Evolutionary conservation across 37 sponge, comb jelly and placozoan genomes (phyloP), one percentile per base, ranked within the genome.

Genomic region (Halisarca cf. caerulea): DNA sequence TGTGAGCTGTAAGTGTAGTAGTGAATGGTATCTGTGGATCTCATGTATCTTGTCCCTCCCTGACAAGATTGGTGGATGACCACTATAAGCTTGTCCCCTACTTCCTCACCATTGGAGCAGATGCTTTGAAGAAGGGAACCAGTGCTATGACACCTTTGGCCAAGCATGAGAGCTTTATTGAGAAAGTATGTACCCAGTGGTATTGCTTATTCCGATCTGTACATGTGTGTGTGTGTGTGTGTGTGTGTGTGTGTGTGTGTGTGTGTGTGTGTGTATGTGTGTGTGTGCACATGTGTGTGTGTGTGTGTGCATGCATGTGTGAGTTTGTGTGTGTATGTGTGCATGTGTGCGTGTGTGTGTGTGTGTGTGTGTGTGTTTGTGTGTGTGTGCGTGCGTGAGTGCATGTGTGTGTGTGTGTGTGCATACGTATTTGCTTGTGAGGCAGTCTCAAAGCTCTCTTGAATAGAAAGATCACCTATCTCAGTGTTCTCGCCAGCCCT

Each of bases 141-240:
- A 94, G 94, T 44, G 87, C 94, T 30, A 84, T 94, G 32, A 85
- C 81, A 24, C 94, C 94, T 27, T 80, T 94, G 42, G 94, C 94
- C 35, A 80, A 77, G 33, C 91, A 94, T 53, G 47, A 91, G 3
- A 79, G 36, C 58, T 90, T 90, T 78, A 85, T 90, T 55, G 81
- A 93, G 14, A 93, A 93, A 90, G 93, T 93, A 55, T 15, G 4
- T 18, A 30, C 14, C 27, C 18, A 23, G 8, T 11, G 17, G 8
- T 59, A 25, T 59, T 60, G 15, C 28, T 80, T 14, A 30, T 68
- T 14, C 14, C 28, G 18, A 51, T 66, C 21, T 39, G 30, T 60
- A n/a, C n/a, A n/a, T n/a, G n/a, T n/a, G n/a, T n/a, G n/a, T n/a
- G n/a, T n/a, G n/a, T n/a, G n/a, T n/a, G n/a, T n/a, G n/a, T n/a